Base-by-base conservation (phyloP, 1,140 invertebrate species). In the Nylanderia fulva region DNA sequence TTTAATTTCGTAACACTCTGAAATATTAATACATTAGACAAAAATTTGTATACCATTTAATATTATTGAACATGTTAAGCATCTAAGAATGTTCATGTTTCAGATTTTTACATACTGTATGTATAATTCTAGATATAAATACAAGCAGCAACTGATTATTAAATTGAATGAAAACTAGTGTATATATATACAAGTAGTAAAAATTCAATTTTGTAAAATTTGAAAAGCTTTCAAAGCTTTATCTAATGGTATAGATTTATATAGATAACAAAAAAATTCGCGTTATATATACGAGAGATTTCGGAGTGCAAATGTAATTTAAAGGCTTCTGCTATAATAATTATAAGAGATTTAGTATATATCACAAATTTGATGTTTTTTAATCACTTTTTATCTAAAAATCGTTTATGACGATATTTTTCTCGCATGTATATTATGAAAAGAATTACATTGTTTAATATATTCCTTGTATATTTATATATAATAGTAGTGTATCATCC, bases 41-140 rank as follows among this genome's bases (percentile, higher is more conserved):
- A 60, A 71, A 39, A 68, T 58, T 54, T 56, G 24, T 85, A 71
- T 85, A 77, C 63, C 76, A 71, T 88, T 88, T 56, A 61, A 66
- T 68, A 52, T 68, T 79, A 36, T 2, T 60, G 36, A 60, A 77
- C 54, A 76, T 71, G 61, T 87, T 88, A 80, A 87, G 76, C 58
- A 75, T 72, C 61, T 87, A 85, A 88, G 42, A 48, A 85, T 88
- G 58, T 88, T 88, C 80, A 85, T 66, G 83, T 88, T 87, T 88
- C 52, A 88, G 48, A 85, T 52, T 85, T 87, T 88, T 88, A 87
- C 63, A 42, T 87, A 45, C 5, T 72, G 36, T 58, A 33, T 66
- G 48, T 68, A 72, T 54, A 66, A 75, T 75, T 74, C 54, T 72
- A 77, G 36, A 5, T 11, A 69, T 36, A 58, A 71, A 39, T 42